Evolutionary conservation across 2,888 invertebrate genomes (phyloP).

Genomic region (Stomorhina lunata): DNA sequence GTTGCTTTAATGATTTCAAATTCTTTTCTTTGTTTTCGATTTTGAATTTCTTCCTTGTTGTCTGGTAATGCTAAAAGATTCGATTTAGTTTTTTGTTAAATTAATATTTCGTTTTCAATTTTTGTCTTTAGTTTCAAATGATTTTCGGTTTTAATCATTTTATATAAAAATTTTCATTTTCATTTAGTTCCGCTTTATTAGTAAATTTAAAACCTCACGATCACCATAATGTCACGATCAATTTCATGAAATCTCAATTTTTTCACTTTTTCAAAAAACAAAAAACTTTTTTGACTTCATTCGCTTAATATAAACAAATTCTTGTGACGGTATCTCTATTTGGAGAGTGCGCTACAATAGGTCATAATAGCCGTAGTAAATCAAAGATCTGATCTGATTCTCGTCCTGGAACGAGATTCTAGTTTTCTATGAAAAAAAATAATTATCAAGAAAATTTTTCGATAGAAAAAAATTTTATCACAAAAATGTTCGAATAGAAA

Average conservation of each 20-base stretch:
- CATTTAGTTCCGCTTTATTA: constrained; percentile 68
- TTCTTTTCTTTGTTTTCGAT: background rate
- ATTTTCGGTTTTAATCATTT: constrained; percentile 21
- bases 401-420: background rate
- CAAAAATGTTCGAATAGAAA: too few relatives aligned
- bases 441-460: too few relatives aligned
- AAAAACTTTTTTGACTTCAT: constrained; percentile 20
- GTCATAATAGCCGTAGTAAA: background rate
- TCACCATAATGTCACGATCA: constrained; percentile 67
- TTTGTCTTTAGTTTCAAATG: background rate
- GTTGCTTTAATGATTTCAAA: background rate
- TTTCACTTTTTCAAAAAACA: constrained; percentile 37
- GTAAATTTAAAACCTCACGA: constrained; percentile 67
- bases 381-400: too few relatives aligned
- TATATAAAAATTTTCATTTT: constrained; percentile 58
- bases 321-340: constrained; percentile 44
- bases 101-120: constrained; percentile 4
- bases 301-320: constrained; percentile 59
- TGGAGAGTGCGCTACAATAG: constrained; percentile 12
- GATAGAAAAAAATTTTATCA: too few relatives aligned
- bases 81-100: constrained; percentile 5
- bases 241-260: constrained; percentile 68
- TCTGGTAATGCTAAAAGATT: constrained; percentile 13
- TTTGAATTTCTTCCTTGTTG: background rate
- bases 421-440: too few relatives aligned